Conservation (phyloP, 2,888 invertebrate species). For the Mallateleia sp. region DNA sequence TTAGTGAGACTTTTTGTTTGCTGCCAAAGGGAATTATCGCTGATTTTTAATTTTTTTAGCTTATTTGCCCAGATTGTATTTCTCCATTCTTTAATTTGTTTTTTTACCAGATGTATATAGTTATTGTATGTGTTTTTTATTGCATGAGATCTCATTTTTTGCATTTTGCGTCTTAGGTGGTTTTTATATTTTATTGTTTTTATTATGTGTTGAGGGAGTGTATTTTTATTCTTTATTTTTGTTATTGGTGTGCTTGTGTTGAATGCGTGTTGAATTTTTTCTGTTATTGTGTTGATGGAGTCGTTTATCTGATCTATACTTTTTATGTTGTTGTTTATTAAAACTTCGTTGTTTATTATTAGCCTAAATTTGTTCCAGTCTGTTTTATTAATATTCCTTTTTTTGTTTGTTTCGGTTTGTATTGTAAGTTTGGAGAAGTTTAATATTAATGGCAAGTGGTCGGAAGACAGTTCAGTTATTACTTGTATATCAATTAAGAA, state of each 20-base stretch:
- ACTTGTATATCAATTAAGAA: background rate
- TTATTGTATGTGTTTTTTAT: background rate
- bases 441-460: no score
- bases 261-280: background rate
- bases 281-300: background rate
- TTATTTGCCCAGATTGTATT: background rate
- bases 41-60: slow-evolving; percentile 8
- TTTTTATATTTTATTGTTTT: background rate
- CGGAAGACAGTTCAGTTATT: background rate
- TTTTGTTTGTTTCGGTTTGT: background rate
- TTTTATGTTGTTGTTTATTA: background rate
- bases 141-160: background rate
- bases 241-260: no score
- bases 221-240: no score
- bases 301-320: background rate
- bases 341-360: background rate
- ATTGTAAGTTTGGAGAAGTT: no score
- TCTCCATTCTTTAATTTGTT: background rate
- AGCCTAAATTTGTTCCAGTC: slow-evolving; percentile 8
- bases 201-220: background rate
- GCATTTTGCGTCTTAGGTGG: background rate
- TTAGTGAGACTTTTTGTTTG: slow-evolving; percentile 1
- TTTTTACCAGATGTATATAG: slow-evolving; percentile 6
- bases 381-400: background rate
- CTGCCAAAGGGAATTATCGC: slow-evolving; percentile 13